These are phyloP conservation scores for Lepeophtheirus nordmannii DNA, from an alignment of 2,888 invertebrate genomes.

Conservation along the genomic window DNA sequence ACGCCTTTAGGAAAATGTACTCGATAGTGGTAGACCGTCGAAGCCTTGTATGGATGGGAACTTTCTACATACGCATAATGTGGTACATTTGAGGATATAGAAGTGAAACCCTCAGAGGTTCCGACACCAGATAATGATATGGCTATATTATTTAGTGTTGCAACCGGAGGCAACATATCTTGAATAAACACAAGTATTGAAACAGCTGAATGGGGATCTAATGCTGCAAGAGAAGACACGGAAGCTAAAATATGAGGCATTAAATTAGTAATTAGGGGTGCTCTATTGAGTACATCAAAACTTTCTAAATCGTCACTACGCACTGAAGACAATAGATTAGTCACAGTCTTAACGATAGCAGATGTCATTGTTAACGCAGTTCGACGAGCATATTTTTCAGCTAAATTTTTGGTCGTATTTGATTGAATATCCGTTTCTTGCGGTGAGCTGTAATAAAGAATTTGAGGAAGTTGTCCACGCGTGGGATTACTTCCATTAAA, in stretches of 20 bases:
- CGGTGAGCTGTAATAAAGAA: conserved; percentile 65
- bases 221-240: conserved; percentile 40
- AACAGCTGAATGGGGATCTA: conserved; percentile 40
- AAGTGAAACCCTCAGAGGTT: conserved; percentile 29
- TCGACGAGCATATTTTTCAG: conserved; percentile 48
- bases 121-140: not conserved
- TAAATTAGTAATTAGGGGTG: conserved; percentile 53
- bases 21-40: conserved; percentile 64
- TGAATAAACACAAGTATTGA: conserved; percentile 70
- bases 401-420: conserved; percentile 28
- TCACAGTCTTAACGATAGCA: conserved; percentile 57
- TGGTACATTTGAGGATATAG: conserved; percentile 30
- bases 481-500: conserved; percentile 91
- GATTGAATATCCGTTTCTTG: conserved; percentile 19
- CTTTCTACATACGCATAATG: conserved; percentile 86
- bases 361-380: conserved; percentile 59
- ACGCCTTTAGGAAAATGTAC: conserved; percentile 75
- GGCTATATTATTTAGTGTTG: conserved; percentile 54
- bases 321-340: conserved; percentile 57
- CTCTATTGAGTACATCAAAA: conserved; percentile 41
- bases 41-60: conserved; percentile 87
- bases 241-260: conserved; percentile 71
- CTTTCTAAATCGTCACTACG: conserved; percentile 41
- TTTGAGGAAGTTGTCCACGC: conserved; percentile 82
- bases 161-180: conserved; percentile 71